Conservation (phyloP, 2,113 vertebrate genomes). For the Coreoperca whiteheadi region DNA sequence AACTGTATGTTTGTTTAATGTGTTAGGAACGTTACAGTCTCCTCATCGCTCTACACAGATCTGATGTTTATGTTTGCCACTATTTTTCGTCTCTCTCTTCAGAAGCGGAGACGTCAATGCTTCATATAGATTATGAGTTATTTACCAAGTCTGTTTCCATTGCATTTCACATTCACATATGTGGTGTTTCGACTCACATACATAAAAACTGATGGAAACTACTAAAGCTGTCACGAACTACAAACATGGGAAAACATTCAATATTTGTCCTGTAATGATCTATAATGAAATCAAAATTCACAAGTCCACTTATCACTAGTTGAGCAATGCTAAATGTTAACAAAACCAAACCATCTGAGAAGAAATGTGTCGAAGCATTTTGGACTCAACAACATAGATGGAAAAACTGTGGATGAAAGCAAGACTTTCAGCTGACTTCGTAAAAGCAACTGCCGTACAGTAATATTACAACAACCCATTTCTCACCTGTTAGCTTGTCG, state of each 20-base stretch:
- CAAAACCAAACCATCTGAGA: background rate
- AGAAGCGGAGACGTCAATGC: too few relatives aligned
- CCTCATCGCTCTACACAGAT: too few relatives aligned
- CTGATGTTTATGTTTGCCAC: too few relatives aligned
- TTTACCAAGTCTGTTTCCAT: too few relatives aligned
- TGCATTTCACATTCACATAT: too few relatives aligned
- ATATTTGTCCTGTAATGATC: background rate
- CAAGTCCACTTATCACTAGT: background rate
- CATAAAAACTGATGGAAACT: too few relatives aligned
- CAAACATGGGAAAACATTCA: background rate
- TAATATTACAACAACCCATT: background rate
- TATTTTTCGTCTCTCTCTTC: too few relatives aligned
- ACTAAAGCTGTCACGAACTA: too few relatives aligned
- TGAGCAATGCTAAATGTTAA: background rate
- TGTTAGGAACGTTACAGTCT: too few relatives aligned
- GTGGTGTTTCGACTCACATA: too few relatives aligned
- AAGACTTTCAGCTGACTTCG: background rate
- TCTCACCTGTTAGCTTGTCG: background rate
- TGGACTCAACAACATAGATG: background rate
- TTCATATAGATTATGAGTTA: too few relatives aligned
- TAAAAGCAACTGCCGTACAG: background rate
- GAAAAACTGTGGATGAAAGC: background rate
- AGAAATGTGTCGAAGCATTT: background rate
- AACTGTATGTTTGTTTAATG: too few relatives aligned
- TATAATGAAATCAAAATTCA: background rate